Evolutionary conservation across 2,888 invertebrate species (phyloP).

Genomic region (Odontothrips loti): DNA sequence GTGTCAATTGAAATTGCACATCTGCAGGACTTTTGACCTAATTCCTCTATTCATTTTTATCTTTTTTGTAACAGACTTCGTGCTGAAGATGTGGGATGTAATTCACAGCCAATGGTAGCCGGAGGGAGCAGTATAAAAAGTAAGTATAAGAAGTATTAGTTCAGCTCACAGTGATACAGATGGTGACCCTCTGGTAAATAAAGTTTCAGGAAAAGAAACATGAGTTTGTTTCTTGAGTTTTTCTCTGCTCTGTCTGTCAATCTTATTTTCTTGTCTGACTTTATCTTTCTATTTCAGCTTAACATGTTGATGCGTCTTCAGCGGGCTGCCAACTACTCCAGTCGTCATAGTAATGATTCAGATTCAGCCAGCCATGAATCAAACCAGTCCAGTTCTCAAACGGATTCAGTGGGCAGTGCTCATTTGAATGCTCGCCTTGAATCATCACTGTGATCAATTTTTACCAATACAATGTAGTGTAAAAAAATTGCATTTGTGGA

Average conservation of each 20-base stretch:
- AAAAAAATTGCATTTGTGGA: neutral
- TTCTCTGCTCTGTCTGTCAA: neutral
- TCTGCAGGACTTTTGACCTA: neutral
- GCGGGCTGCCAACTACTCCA: slow-evolving; percentile 90
- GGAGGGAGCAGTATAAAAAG: slow-evolving; percentile 54
- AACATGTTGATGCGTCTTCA: slow-evolving; percentile 95
- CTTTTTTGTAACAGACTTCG: slow-evolving; percentile 56
- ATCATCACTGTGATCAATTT: neutral
- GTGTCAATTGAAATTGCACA: neutral
- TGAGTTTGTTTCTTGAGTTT: slow-evolving; percentile 32
- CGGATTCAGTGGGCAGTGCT: neutral
- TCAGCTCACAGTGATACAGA: slow-evolving; percentile 60
- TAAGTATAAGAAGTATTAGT: slow-evolving; percentile 47
- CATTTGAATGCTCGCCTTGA: slow-evolving; percentile 8
- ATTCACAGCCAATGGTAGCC: slow-evolving; percentile 51
- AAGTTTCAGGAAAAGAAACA: neutral
- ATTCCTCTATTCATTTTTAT: slow-evolving; percentile 22
- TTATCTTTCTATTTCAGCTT: slow-evolving; percentile 55
- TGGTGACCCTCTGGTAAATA: slow-evolving; percentile 79
- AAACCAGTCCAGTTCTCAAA: slow-evolving; percentile 38
- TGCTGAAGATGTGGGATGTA: slow-evolving; percentile 90
- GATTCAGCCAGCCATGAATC: slow-evolving; percentile 66
- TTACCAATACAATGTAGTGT: neutral
- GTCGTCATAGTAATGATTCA: slow-evolving; percentile 85
- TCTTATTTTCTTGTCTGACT: neutral